Conservation (phyloP, 1,140 invertebrate species). For the Euwallacea fornicatus region DNA sequence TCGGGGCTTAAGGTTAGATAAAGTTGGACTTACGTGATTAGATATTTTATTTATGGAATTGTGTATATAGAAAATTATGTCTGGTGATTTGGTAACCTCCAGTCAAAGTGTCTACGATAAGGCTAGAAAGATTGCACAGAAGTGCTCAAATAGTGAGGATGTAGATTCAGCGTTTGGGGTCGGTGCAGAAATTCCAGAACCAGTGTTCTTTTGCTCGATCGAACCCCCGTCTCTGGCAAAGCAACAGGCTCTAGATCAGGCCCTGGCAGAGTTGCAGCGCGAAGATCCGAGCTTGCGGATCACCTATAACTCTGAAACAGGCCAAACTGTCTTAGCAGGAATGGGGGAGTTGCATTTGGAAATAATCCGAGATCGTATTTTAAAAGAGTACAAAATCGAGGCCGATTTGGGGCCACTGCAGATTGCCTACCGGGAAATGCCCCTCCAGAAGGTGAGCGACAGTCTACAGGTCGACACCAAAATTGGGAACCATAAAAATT, state of each 20-base stretch:
- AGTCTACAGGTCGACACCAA: conserved; percentile 65
- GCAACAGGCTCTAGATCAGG: conserved; percentile 78
- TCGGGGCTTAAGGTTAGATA: conserved; percentile 75
- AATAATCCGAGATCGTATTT: conserved; percentile 85
- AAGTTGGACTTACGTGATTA: no score
- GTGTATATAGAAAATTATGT: conserved; percentile 59
- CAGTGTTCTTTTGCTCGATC: conserved; percentile 96
- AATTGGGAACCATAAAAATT: conserved; percentile 63
- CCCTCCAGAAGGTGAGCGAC: conserved; percentile 58
- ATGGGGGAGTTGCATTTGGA: conserved; percentile 99
- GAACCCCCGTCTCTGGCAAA: conserved; percentile 83
- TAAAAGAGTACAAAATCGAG: conserved; percentile 89
- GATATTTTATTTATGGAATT: neutral
- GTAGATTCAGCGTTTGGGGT: conserved; percentile 53
- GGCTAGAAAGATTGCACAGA: conserved; percentile 61
- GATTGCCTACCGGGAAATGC: conserved; percentile 88
- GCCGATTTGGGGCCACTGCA: conserved; percentile 91
- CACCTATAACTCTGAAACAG: conserved; percentile 71
- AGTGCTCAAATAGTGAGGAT: conserved; percentile 45
- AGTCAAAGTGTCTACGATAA: conserved; percentile 58
- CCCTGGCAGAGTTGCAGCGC: conserved; percentile 79
- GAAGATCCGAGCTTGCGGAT: conserved; percentile 95
- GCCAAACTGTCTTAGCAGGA: conserved; percentile 84
- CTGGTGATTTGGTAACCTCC: conserved; percentile 83
- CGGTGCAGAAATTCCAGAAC: conserved; percentile 68